These are phyloP conservation scores for Anoura caudifer DNA, from an alignment of 2,113 vertebrate genomes.

Conservation along the genomic window DNA sequence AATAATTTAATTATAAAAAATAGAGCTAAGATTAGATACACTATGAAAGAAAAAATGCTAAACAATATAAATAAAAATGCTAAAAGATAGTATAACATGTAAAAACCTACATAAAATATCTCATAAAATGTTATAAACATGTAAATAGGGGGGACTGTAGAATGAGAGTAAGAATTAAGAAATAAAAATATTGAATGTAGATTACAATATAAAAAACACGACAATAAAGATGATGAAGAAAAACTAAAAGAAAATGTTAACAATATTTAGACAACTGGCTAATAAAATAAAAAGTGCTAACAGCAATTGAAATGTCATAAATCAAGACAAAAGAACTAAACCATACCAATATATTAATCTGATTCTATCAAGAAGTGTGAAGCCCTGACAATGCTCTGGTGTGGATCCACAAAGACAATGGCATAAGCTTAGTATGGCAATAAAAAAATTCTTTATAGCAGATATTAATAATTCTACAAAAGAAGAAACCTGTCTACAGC, in stretches of 20 bases:
- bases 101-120: neutral
- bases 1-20: neutral
- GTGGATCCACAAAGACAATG: neutral
- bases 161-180: neutral
- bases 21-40: neutral
- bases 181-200: neutral
- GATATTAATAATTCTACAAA: neutral
- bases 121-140: neutral
- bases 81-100: neutral
- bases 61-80: neutral
- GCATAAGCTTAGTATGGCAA: neutral
- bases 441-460: neutral
- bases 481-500: neutral
- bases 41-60: neutral
- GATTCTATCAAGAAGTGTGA: neutral
- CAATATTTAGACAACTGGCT: neutral
- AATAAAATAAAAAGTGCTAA: neutral
- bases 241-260: neutral
- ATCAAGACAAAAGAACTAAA: neutral
- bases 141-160: neutral
- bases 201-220: neutral
- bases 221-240: neutral
- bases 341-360: neutral
- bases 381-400: neutral
- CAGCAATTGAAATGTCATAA: neutral